Evolutionary conservation across 2,113 vertebrate species (phyloP).

Genomic region (Antechinus flavipes): DNA sequence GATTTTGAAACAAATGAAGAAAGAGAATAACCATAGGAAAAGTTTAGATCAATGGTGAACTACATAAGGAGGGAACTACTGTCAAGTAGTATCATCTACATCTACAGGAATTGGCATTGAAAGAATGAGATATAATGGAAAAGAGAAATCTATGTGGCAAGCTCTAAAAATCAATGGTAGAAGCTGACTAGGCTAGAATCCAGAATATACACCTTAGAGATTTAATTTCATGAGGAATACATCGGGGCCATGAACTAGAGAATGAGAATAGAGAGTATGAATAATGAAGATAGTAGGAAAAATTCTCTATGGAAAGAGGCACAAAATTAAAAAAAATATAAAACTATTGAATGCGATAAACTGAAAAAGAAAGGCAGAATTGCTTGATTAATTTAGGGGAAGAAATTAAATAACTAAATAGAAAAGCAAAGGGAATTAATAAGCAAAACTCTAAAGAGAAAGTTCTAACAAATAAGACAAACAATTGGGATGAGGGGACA

Average conservation of each 20-base stretch:
- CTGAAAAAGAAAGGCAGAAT: neutral
- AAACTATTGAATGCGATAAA: neutral
- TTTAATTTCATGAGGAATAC: neutral
- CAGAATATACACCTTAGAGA: neutral
- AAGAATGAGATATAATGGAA: neutral
- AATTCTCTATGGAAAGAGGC: neutral
- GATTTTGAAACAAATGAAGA: neutral
- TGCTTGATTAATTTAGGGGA: neutral
- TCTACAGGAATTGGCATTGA: neutral
- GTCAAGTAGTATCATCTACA: neutral
- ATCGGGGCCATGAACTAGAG: neutral
- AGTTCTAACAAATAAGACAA: neutral
- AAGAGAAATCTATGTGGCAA: neutral
- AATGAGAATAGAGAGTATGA: neutral
- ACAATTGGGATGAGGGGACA: neutral
- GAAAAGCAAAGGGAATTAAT: neutral
- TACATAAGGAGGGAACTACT: neutral
- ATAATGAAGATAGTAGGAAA: neutral
- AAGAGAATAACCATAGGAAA: neutral
- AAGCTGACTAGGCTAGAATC: neutral
- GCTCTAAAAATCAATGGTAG: neutral
- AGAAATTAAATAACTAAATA: neutral
- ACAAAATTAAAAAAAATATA: neutral
- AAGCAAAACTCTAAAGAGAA: neutral
- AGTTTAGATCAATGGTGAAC: neutral